Evolutionary conservation across 2,113 vertebrate species (phyloP).

Genomic region (Cisticola juncidis): DNA sequence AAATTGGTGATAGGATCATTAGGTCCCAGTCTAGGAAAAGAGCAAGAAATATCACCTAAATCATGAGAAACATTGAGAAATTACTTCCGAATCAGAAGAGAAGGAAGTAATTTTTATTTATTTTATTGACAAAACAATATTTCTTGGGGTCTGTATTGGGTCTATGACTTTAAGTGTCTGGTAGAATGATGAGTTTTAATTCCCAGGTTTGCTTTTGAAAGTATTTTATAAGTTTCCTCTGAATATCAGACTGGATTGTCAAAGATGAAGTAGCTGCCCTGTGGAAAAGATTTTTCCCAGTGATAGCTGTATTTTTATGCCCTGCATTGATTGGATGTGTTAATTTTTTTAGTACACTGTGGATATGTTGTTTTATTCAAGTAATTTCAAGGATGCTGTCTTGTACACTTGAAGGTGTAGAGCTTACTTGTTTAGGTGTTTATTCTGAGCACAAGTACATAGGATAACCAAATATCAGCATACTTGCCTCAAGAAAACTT

Average conservation of each 20-base stretch:
- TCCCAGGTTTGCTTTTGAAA: not conserved
- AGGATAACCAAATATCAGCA: not conserved
- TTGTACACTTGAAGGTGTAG: not conserved
- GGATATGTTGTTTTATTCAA: not conserved
- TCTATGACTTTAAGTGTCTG: not conserved
- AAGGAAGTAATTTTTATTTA: not conserved
- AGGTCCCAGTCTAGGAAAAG: not conserved
- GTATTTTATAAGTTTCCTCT: not conserved
- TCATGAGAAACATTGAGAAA: not conserved
- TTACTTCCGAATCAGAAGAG: not conserved
- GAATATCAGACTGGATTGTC: not conserved
- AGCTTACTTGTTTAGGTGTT: not conserved
- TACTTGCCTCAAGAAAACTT: not conserved
- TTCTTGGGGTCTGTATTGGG: not conserved
- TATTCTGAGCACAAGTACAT: not conserved
- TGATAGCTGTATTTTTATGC: not conserved
- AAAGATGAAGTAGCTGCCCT: not conserved
- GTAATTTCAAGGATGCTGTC: not conserved
- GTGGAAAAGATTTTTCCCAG: not conserved
- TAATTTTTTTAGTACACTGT: not conserved
- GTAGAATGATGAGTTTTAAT: not conserved
- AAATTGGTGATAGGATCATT: not conserved
- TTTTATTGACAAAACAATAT: not conserved
- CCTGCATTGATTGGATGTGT: not conserved
- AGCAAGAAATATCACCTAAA: not conserved